Evolutionary conservation across 2,113 vertebrate genomes (phyloP).

Genomic region (Archilochus colubris): DNA sequence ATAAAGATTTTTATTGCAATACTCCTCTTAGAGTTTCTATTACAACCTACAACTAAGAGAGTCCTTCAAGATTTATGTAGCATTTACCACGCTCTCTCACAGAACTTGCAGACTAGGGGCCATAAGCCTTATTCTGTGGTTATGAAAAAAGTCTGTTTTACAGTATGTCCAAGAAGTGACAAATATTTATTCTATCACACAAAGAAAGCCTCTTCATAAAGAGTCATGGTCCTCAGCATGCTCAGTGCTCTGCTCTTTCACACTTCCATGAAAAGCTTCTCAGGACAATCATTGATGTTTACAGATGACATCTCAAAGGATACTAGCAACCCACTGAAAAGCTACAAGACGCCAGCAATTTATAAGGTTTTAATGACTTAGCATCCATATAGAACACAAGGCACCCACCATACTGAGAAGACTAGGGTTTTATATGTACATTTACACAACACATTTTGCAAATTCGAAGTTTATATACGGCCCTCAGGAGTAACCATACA

Average conservation of each 20-base stretch:
- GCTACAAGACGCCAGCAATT: background rate
- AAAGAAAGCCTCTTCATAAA: background rate
- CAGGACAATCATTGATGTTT: background rate
- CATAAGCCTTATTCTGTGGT: background rate
- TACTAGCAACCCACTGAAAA: background rate
- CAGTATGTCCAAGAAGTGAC: background rate
- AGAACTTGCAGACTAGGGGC: background rate
- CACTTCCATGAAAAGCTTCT: background rate
- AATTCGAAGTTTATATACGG: background rate
- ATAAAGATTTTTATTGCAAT: background rate
- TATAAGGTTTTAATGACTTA: background rate
- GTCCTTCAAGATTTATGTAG: background rate
- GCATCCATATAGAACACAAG: background rate
- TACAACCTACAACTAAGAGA: background rate
- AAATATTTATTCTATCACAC: background rate
- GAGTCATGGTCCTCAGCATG: fast-evolving
- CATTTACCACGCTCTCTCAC: background rate
- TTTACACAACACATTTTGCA: background rate
- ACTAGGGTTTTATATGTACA: background rate
- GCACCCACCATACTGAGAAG: background rate
- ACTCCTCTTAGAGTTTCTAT: background rate
- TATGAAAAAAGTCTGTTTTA: background rate
- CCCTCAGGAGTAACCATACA: background rate
- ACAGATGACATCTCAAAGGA: background rate
- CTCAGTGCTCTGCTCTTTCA: background rate